A percentile compares a stretch with the other conserved stretches of the same genome.
Evolutionary conservation across 2,113 vertebrate species (phyloP).

Genomic region (Psilopsiagon aymara): DNA sequence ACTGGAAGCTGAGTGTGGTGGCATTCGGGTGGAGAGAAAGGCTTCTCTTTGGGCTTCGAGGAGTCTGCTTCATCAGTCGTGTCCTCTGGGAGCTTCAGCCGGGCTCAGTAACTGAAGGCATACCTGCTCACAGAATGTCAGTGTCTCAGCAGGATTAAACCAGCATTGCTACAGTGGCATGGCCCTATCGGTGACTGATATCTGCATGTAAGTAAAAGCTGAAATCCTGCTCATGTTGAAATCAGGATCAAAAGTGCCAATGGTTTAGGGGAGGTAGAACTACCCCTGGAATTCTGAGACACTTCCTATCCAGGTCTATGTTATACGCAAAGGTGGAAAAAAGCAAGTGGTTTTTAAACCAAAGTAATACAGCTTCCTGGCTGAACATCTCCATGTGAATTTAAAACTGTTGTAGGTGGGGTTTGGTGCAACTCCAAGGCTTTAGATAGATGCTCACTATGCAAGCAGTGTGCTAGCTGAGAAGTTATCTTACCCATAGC

Average conservation of each 20-base stretch:
- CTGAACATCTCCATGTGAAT: not conserved
- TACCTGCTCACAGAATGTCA: not conserved
- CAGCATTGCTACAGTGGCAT: not conserved
- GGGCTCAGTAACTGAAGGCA: not conserved
- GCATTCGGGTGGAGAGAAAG: not conserved
- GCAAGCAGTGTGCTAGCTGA: not conserved
- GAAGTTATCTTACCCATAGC: not conserved
- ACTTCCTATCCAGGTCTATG: not conserved
- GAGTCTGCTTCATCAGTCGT: not conserved
- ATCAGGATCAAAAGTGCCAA: not conserved
- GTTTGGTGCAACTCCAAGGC: not conserved
- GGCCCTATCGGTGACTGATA: not conserved
- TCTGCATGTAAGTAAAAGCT: not conserved
- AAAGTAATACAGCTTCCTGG: not conserved
- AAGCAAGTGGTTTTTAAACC: not conserved
- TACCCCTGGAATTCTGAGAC: not conserved
- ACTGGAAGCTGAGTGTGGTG: not conserved
- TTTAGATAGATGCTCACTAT: not conserved
- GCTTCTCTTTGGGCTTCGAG: not conserved
- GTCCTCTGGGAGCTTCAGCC: not conserved
- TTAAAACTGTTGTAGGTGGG: not conserved
- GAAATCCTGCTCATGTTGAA: not conserved
- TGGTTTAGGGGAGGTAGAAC: not conserved
- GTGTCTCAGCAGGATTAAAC: not conserved
- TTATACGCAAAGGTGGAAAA: not conserved